Percentiles rank a stretch among this genome's conserved stretches.
phyloP scores from a whole-genome alignment of 37 sponge, comb jelly and placozoan species.

The Chondrosia reniformis region DNA sequence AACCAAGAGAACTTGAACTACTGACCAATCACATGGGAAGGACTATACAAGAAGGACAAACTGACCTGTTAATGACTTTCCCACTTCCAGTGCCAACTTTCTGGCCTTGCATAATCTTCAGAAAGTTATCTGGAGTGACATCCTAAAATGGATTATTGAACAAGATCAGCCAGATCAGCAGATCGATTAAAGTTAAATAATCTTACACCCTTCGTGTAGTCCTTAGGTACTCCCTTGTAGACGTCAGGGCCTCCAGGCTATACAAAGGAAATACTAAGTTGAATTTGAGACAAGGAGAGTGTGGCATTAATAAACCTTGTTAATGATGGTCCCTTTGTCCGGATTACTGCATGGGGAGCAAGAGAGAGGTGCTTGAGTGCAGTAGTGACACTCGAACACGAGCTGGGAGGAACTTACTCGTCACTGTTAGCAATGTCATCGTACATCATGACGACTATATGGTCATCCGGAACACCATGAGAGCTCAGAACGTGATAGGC shows the following conservation, averaged over 20 bases:
- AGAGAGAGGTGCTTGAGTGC: background rate
- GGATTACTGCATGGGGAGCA: constrained; percentile 35
- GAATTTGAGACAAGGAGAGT: background rate
- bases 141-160: constrained; percentile 11
- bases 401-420: constrained; percentile 23
- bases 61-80: constrained; percentile 60
- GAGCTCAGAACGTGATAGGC: constrained; percentile 67
- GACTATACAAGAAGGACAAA: too few species aligned
- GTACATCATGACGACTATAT: constrained; percentile 76
- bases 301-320: constrained; percentile 33
- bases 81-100: constrained; percentile 55
- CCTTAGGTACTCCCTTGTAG: constrained; percentile 58
- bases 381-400: background rate
- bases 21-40: too few species aligned
- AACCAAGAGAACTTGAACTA: background rate
- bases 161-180: background rate
- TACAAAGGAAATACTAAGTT: background rate
- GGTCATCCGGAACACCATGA: constrained; percentile 55
- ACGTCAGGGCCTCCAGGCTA: constrained; percentile 59
- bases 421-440: constrained; percentile 77
- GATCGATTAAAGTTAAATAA: background rate
- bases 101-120: constrained; percentile 57
- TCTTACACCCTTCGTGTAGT: constrained; percentile 61
- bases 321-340: constrained; percentile 43
- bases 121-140: constrained; percentile 67